Evolutionary conservation across 2,797 vertebrate genomes (phyloP).

Genomic region (Calcarius lapponicus): DNA sequence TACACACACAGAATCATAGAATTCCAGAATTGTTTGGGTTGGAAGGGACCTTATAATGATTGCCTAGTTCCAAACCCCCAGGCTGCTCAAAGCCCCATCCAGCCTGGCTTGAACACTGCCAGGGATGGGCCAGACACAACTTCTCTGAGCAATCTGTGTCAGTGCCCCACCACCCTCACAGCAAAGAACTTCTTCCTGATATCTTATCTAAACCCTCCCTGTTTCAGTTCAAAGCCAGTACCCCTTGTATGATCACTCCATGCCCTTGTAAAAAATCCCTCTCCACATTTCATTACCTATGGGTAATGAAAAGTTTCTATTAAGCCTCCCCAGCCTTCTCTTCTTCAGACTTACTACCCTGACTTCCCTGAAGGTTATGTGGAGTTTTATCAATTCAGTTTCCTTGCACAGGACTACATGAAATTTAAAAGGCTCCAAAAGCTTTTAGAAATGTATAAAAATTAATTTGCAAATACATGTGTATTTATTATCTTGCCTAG

Average conservation of each 20-base stretch:
- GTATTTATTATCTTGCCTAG: background rate
- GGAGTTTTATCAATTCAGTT: background rate
- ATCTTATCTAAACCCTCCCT: background rate
- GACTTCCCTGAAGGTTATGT: background rate
- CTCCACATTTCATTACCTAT: background rate
- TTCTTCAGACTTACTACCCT: background rate
- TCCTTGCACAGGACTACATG: background rate
- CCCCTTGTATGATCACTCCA: background rate
- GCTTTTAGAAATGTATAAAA: background rate
- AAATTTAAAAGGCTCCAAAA: background rate
- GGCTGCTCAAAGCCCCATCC: background rate
- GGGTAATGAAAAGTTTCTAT: background rate
- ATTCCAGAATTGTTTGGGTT: background rate
- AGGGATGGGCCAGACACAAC: background rate
- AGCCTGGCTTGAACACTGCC: background rate
- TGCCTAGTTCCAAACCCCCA: background rate
- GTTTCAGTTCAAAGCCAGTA: background rate
- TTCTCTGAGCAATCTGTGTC: background rate
- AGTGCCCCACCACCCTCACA: background rate
- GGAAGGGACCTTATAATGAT: background rate
- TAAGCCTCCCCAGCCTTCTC: background rate
- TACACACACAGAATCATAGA: background rate
- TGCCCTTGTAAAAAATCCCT: background rate
- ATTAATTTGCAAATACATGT: background rate
- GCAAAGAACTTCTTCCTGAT: background rate